phyloP scores from a whole-genome alignment of 2,888 invertebrate species.

The Apamea epomidion region DNA sequence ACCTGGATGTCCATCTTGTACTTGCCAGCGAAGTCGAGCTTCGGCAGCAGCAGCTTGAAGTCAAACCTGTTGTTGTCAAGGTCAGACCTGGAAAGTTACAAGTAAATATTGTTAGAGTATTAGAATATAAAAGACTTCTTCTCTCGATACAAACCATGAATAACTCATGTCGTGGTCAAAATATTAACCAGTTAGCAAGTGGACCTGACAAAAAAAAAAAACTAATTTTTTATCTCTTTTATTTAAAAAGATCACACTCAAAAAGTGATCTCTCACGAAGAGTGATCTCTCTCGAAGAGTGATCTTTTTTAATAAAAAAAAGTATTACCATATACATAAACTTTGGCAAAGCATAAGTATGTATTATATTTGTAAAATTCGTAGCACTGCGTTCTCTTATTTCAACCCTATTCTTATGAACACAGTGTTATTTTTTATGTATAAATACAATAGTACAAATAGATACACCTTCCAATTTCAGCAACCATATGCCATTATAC shows the following conservation, averaged over 20 bases:
- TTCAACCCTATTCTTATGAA: too few species aligned
- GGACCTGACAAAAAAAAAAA: too few species aligned
- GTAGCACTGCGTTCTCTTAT: too few species aligned
- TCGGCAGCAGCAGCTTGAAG: constrained; percentile 91
- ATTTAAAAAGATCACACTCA: too few species aligned
- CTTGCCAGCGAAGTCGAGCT: constrained; percentile 91
- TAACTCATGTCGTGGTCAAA: background rate
- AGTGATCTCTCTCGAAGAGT: too few species aligned
- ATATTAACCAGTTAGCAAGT: background rate
- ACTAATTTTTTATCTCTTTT: too few species aligned
- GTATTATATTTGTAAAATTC: too few species aligned
- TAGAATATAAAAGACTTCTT: background rate
- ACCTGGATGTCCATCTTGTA: constrained; percentile 93
- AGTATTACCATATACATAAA: too few species aligned
- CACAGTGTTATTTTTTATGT: background rate
- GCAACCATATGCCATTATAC: background rate
- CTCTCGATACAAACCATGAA: background rate
- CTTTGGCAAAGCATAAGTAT: too few species aligned
- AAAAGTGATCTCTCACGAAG: too few species aligned
- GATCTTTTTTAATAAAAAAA: too few species aligned
- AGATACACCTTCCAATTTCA: background rate
- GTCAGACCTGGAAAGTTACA: constrained; percentile 88
- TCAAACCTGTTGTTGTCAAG: constrained; percentile 91
- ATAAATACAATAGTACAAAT: background rate
- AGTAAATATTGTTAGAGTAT: background rate